Base-by-base conservation (phyloP, 2,797 vertebrate species). In the Anisognathus igniventris region DNA sequence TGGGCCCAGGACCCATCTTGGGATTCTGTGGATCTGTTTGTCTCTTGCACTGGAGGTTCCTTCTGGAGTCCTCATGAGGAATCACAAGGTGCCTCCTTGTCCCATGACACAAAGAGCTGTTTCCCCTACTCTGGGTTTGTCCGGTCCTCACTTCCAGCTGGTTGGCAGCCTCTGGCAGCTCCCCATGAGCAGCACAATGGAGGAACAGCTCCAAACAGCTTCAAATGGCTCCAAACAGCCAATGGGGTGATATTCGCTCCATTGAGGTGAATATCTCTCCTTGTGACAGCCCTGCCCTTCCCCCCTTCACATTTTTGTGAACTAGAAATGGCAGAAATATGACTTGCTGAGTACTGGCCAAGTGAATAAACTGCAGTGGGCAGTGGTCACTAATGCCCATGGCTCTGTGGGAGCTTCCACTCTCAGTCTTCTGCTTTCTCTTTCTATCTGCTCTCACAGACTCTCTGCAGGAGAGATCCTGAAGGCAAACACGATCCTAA, bases 371-470 rank as follows among this genome's bases (percentile, higher is more conserved):
- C 4, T 61, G 13, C 42, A 57, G 21, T 22, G 10, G 39, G 16
- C 31, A 76, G 21, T 2, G 6, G 9, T 23, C 0, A 0, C 16
- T 61, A 68, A 11, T 2, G 12, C 5, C 14, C 21, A 24, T 14
- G 28, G 8, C 13, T 87, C 33, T 64, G 4, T 51, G 33, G 45
- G 42, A 72, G 6, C 5, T 64, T 66, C 22, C 10, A 25, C 4
- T 31, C 35, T 45, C 21, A 53, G 27, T 28, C 37, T 71, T 78
- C 28, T 64, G 3, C 31, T 92, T 16, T 39, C 7, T 81, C 27
- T 48, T 73, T 33, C 13, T 7, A 4, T 64, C 7, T 92, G 11
- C 30, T 87, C 19, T 66, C 40, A 16, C 4, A 54, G 30, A 19
- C 22, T 62, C 30, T 54, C 5, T 30, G 33, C 53, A 72, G 12